These are phyloP conservation scores for Caenorhabditis latens DNA, from an alignment of 1,140 invertebrate genomes.

Conservation along the genomic window DNA sequence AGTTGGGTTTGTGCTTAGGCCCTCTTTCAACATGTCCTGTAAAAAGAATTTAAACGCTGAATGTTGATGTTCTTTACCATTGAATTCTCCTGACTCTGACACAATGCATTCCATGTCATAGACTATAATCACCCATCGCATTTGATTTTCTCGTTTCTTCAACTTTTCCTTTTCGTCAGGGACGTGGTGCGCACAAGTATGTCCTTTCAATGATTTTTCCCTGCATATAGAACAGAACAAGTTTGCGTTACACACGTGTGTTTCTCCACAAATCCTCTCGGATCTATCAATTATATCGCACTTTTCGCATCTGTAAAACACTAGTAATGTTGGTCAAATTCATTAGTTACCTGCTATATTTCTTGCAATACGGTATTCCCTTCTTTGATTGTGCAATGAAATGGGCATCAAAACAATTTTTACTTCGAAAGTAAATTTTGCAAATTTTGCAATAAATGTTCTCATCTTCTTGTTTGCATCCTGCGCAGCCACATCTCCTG, in stretches of 20 bases:
- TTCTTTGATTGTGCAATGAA: background rate
- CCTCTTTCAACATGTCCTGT: background rate
- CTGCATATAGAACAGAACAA: background rate
- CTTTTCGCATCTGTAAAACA: background rate
- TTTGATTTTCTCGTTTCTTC: background rate
- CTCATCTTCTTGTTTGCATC: background rate
- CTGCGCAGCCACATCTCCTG: background rate
- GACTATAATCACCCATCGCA: background rate
- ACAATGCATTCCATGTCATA: slow-evolving; percentile 10
- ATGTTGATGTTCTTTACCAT: background rate
- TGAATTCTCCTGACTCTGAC: background rate
- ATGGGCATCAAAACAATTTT: background rate
- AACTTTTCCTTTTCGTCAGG: background rate
- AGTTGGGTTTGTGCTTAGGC: background rate
- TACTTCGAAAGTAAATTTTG: background rate
- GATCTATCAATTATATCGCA: background rate
- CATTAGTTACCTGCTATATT: background rate
- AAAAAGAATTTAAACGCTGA: background rate
- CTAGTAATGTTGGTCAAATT: background rate
- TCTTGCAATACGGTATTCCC: background rate
- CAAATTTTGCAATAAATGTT: background rate
- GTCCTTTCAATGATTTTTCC: background rate
- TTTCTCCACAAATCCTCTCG: background rate
- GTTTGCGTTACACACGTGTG: background rate
- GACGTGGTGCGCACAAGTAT: background rate